Percentiles rank a stretch among this genome's conserved stretches.
These are phyloP conservation scores for Zaprionus nigranus DNA, from an alignment of 1,140 invertebrate genomes.

Conservation along the genomic window DNA sequence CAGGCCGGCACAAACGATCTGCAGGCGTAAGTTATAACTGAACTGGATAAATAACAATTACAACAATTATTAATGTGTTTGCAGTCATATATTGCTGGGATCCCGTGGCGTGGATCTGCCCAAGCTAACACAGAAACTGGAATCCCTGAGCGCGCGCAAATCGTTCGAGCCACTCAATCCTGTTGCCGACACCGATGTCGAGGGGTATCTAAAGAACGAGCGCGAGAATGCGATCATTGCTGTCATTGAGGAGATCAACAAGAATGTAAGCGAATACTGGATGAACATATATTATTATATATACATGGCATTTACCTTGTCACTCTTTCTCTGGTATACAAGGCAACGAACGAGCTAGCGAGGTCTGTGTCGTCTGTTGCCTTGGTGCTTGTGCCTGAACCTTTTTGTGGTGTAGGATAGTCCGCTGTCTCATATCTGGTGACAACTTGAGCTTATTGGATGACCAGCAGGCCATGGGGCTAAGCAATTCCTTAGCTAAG, in stretches of 20 bases:
- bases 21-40: slow-evolving; percentile 92
- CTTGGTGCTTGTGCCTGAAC: no score
- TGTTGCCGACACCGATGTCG: slow-evolving; percentile 94
- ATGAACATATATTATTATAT: neutral
- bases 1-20: slow-evolving; percentile 94
- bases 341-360: no score
- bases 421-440: no score
- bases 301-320: neutral
- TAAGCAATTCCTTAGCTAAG: no score
- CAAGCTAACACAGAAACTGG: slow-evolving; percentile 95
- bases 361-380: no score
- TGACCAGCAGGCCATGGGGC: no score
- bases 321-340: no score
- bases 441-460: no score
- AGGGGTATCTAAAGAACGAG: slow-evolving; percentile 96
- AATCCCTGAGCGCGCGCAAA: slow-evolving; percentile 92
- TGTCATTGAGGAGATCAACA: slow-evolving; percentile 95
- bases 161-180: slow-evolving; percentile 96
- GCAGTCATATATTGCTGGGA: slow-evolving; percentile 95
- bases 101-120: slow-evolving; percentile 96
- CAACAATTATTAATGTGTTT: neutral
- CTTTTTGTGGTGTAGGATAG: no score
- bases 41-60: neutral
- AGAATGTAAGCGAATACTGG: slow-evolving; percentile 88
- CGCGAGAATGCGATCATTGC: slow-evolving; percentile 96